A percentile compares a stretch with the other conserved stretches of the same genome.
These are phyloP conservation scores for Scaptomyza reducta DNA, from an alignment of 2,888 invertebrate genomes.

Conservation along the genomic window DNA sequence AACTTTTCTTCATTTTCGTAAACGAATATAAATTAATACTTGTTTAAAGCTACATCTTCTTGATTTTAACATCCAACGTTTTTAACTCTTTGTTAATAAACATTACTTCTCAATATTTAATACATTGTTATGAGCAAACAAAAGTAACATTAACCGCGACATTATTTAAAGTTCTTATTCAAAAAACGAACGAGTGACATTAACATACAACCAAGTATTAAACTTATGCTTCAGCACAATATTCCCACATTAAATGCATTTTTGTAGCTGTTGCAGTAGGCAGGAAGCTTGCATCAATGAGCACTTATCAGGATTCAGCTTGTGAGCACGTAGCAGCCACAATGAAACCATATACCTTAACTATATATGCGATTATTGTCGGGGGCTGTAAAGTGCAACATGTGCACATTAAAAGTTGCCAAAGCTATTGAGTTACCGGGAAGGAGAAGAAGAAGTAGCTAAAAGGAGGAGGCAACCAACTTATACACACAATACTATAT, in stretches of 20 bases:
- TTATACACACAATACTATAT: background rate
- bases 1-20: too few species aligned
- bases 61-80: background rate
- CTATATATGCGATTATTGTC: slow-evolving; percentile 22
- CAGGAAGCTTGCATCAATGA: slow-evolving; percentile 77
- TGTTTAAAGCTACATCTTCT: too few species aligned
- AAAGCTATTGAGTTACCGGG: slow-evolving; percentile 50
- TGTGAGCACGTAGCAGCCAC: slow-evolving; percentile 63
- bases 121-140: too few species aligned
- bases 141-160: slow-evolving; percentile 9
- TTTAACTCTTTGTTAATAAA: background rate
- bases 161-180: slow-evolving; percentile 4
- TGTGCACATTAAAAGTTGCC: slow-evolving; percentile 54
- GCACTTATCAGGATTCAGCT: slow-evolving; percentile 68
- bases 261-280: slow-evolving; percentile 28
- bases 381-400: slow-evolving; percentile 51
- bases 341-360: slow-evolving; percentile 48
- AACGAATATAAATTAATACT: too few species aligned
- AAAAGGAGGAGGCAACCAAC: slow-evolving; percentile 3
- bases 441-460: background rate
- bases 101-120: background rate
- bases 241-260: slow-evolving; percentile 70
- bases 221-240: slow-evolving; percentile 53
- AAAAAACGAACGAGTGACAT: background rate
- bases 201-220: slow-evolving; percentile 25